phyloP scores from a whole-genome alignment of 2,888 invertebrate genomes.

The Sphinx pinastri region DNA sequence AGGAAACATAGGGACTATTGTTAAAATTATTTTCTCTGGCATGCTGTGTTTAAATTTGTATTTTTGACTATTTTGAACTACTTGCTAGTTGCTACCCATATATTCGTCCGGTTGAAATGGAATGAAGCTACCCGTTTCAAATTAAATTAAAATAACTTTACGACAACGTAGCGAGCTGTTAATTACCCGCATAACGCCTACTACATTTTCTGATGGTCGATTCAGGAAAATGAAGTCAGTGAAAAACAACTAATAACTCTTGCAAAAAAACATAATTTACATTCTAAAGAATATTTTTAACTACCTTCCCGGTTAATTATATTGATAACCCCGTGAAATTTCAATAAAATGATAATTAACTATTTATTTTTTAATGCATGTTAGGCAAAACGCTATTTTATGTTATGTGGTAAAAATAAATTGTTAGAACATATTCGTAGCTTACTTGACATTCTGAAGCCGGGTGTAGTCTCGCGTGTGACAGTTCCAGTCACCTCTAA shows the following conservation, averaged over 20 bases:
- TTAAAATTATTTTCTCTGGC: neutral
- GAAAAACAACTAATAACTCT: neutral
- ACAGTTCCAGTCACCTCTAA: slow-evolving; percentile 73
- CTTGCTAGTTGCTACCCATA: neutral
- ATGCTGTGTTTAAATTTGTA: neutral
- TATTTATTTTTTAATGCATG: neutral
- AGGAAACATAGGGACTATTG: neutral
- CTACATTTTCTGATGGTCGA: neutral
- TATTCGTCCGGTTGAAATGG: neutral
- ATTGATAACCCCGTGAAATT: neutral
- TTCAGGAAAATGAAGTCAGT: neutral
- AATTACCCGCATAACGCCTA: slow-evolving; percentile 19
- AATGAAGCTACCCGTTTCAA: neutral
- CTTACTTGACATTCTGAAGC: slow-evolving; percentile 81
- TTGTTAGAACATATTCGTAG: slow-evolving; percentile 22
- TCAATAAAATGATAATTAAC: neutral
- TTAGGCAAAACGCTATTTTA: neutral
- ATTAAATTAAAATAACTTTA: slow-evolving; percentile 4
- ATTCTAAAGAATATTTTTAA: slow-evolving; percentile 11
- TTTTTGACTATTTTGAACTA: neutral
- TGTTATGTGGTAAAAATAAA: slow-evolving; percentile 4
- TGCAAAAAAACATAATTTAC: slow-evolving; percentile 5
- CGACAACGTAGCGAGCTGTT: neutral
- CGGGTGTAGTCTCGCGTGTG: slow-evolving; percentile 75
- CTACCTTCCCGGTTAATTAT: slow-evolving; percentile 21